A percentile compares a stretch with the other conserved stretches of the same genome.
Evolutionary conservation across 2,113 vertebrate species (phyloP).

Genomic region (Diglossa brunneiventris): DNA sequence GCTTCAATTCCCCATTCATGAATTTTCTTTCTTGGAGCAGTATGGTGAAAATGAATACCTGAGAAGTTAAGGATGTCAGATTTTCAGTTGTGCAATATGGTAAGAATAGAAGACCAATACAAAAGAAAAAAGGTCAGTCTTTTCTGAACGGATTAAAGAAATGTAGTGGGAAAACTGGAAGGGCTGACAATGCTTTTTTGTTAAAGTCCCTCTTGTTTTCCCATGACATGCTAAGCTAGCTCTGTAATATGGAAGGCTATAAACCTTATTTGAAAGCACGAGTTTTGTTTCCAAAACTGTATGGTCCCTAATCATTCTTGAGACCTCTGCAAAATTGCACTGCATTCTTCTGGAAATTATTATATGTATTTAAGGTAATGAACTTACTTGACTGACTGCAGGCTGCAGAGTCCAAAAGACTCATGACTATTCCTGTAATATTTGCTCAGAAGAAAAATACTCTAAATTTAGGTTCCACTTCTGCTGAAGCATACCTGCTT

Average conservation of each 20-base stretch:
- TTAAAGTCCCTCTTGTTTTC: conserved; percentile 4
- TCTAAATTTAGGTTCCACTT: neutral
- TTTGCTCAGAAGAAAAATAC: neutral
- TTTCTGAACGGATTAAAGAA: conserved; percentile 21
- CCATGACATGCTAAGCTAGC: neutral
- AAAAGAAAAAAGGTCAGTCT: conserved; percentile 4
- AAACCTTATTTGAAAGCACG: neutral
- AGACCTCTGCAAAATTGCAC: neutral
- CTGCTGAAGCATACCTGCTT: neutral
- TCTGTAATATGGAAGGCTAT: neutral
- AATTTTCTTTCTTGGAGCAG: conserved; percentile 48
- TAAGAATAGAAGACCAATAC: conserved; percentile 19
- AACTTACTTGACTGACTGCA: neutral
- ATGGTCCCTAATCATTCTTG: neutral
- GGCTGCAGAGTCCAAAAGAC: neutral
- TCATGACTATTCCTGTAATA: neutral
- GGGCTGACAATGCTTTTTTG: neutral
- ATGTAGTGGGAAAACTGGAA: conserved; percentile 21
- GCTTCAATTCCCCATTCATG: conserved; percentile 48
- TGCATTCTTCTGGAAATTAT: neutral
- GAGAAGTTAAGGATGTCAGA: conserved; percentile 17
- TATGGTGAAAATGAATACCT: conserved; percentile 35
- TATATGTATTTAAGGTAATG: neutral
- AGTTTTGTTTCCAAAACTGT: neutral
- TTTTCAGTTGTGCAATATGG: neutral